These are phyloP conservation scores for Tachuris rubrigastra DNA, from an alignment of 2,113 vertebrate genomes.

Conservation along the genomic window DNA sequence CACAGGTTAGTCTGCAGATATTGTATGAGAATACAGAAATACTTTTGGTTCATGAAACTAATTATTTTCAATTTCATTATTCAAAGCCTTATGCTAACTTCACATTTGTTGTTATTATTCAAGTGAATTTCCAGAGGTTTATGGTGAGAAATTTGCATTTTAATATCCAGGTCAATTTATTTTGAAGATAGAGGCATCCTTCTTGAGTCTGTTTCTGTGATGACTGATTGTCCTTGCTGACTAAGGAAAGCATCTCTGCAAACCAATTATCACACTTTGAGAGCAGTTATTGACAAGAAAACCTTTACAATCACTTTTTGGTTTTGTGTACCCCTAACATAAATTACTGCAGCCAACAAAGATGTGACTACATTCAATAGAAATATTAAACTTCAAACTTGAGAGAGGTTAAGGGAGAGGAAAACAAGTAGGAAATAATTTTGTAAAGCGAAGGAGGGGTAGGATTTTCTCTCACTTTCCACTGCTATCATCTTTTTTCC, in stretches of 20 bases:
- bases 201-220: not conserved
- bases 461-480: not conserved
- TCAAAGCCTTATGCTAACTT: not conserved
- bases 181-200: not conserved
- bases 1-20: not conserved
- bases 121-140: not conserved
- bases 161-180: conserved; percentile 21
- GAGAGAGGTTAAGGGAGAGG: not conserved
- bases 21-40: not conserved
- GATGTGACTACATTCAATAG: not conserved
- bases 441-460: not conserved
- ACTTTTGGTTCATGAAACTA: accelerated
- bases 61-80: not conserved
- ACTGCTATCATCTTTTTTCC: not conserved
- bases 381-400: conserved; percentile 6
- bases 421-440: not conserved
- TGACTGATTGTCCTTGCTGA: not conserved
- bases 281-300: not conserved
- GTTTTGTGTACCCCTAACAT: not conserved
- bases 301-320: not conserved
- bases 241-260: not conserved
- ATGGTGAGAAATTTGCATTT: not conserved
- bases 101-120: not conserved
- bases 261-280: not conserved
- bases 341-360: not conserved